Evolutionary conservation across 1,140 invertebrate species (phyloP), one percentile per base, ranked within the genome.

Genomic region (Nasonia vitripennis): DNA sequence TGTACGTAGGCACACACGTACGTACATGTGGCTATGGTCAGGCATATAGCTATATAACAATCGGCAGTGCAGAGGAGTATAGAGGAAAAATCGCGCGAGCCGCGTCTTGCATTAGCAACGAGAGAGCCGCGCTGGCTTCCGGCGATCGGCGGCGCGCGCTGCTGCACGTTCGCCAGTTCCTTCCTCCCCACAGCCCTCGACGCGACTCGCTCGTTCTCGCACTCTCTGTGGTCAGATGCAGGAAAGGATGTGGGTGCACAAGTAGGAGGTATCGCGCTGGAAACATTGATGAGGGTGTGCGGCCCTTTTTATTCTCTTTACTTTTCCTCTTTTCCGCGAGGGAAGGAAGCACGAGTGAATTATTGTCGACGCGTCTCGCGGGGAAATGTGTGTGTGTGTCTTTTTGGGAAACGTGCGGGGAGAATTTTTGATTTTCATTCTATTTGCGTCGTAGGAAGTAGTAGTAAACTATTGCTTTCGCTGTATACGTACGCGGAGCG

Each of bases 141-240:
- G 79, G 79, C 79, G 79, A 23, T 48, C 27, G 79, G 37, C 14
- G 5, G 17, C 23, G 17, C 27, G 27, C 27, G 27, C 27, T 27
- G 27, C 27, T 27, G 27, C 23, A 83, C 81, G 74, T 83, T 68
- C 74, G 51, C n/a, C 7, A 77, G 81, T 75, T 83, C 81, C 73
- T 77, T 77, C 55, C 73, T 23, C 20, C 37, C 37, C 5, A 2
- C 34, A 2, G 2, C 34, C 5, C 34, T 34, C 34, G 27, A 27
- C 27, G 27, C 27, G 27, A 37, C 34, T 37, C 34, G 5, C 34
- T 37, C 5, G 34, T 6, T 74, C 34, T 17, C 71, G 37, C 23
- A 27, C 1, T 17, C 71, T n/a, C 37, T n/a, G 55, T 14, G 55
- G 55, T 62, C 55, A 62, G 55, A 62, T n/a, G 55, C 6, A 17